Base-by-base conservation (phyloP, 2,888 invertebrate species). In the Polymixis flavicincta region DNA sequence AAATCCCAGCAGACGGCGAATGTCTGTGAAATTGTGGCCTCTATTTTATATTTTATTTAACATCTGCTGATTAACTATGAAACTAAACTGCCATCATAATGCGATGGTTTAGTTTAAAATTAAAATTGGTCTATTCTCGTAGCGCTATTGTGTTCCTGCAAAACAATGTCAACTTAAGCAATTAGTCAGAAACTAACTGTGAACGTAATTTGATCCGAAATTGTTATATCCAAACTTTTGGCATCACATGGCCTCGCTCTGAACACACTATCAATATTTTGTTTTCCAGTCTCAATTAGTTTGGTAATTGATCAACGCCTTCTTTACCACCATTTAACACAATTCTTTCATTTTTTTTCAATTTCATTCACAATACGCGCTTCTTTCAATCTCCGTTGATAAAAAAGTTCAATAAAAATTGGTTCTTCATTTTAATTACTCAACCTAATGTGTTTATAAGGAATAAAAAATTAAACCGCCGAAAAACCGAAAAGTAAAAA, bases 131-230 rank as follows among this genome's bases (percentile, higher is more conserved):
- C 37, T 68, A 61, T 63, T 65, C 68, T 57, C 64, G 25, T 50
- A 59, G 42, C 61, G 61, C 76, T 75, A 82, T 85, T 87, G 85
- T 88, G 78, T 80, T 64, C 65, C 63, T 42, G 74, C 59, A 75
- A 75, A 83, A 89, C 85, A 86, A 88, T 87, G 76, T 71, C 76
- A 89, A 89, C 87, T 89, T 77, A 76, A 84, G 82, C 85, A 88
- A 89, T 88, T 89, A 89, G 81, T 83, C 84, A 66, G 61, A 74
- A 84, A 82, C 82, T 76, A 88, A 83, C 76, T 85, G 70, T 83
- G 78, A 73, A 71, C 77, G 81, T 83, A 85, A 88, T 83, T 82
- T 85, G 83, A 75, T 82, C 84, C 74, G 68, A 84, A 85, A 84
- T 84, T 88, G 88, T 88, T 80, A 85, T 76, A 85, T 84, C 78